Base-by-base conservation (phyloP, 1,140 invertebrate species). In the Fopius arisanus region DNA sequence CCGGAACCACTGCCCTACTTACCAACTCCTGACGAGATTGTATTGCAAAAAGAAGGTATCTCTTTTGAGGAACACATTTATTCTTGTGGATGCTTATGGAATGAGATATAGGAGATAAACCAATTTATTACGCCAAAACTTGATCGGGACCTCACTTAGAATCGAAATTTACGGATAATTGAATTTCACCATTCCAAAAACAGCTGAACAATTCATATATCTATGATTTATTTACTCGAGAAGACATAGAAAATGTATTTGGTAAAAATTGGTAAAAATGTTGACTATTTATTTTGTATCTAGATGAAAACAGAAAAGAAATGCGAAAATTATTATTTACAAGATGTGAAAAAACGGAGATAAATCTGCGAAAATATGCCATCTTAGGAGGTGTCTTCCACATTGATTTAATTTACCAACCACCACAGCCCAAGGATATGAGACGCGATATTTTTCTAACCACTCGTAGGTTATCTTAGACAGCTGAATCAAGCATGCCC, bases 301-400 rank as follows among this genome's bases (percentile, higher is more conserved):
- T 37, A 88, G 85, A 81, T 4, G 79, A 88, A 37, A 71, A 69
- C 0, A 78, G 77, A 59, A 83, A 84, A 29, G 80, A 84, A 71
- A 66, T 81, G 19, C 86, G 85, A 79, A 79, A 86, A 37, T 0
- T 83, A 1, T 48, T 87, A 0, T 80, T 82, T 9, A 83, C 78
- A 0, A 78, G 80, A 19, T 86, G 85, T 40, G 80, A 85, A 21
- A 84, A 83, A 54, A 88, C 89, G 0, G 91, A 92, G 78, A 84
- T 94, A 0, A 94, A 94, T 86, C 84, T 93, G 41, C 85, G 93
- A n/a, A 91, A 91, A 75, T 91, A 90, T 76, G 82, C 84, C 1
- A 90, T 94, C 33, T 84, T 93, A 9, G 92, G 92, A 0, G 92
- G 92, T 0, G 87, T 93, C 10, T 92, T 89, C 80, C 89, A 89